phyloP scores from a whole-genome alignment of 2,113 vertebrate species.

The Scortum barcoo region DNA sequence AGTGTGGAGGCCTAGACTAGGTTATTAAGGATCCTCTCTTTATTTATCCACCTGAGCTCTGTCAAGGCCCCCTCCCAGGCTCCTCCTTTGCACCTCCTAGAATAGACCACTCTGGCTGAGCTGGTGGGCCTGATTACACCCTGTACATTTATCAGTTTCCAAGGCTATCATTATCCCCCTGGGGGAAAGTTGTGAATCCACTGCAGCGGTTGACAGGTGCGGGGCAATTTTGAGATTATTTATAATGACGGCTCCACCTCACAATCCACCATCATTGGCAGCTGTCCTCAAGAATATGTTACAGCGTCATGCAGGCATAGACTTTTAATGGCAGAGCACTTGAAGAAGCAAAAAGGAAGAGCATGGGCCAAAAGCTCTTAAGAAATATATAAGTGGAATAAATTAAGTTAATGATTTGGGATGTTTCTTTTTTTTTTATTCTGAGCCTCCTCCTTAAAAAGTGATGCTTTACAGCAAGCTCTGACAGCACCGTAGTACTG shows the following conservation, averaged over 20 bases:
- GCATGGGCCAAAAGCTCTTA: neutral
- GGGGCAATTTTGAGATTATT: conserved; percentile 82
- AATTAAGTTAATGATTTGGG: neutral
- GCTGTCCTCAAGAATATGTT: conserved; percentile 69
- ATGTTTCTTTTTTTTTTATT: neutral
- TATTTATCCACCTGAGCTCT: conserved; percentile 68
- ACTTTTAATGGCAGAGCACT: conserved; percentile 34
- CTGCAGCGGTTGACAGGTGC: conserved; percentile 78
- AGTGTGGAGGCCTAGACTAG: conserved; percentile 33
- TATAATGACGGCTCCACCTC: conserved; percentile 76
- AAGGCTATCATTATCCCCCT: conserved; percentile 80
- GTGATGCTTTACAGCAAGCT: neutral
- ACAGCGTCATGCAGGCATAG: conserved; percentile 33
- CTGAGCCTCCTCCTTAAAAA: neutral
- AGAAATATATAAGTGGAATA: neutral
- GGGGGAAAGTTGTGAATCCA: conserved; percentile 71
- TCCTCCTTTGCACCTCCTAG: conserved; percentile 69
- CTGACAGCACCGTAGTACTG: neutral
- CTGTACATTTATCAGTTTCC: conserved; percentile 82
- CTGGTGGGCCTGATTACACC: conserved; percentile 72
- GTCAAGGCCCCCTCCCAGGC: conserved; percentile 39
- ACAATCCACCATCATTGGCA: conserved; percentile 62
- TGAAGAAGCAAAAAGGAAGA: neutral
- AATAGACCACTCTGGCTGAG: conserved; percentile 70
- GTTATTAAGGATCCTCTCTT: conserved; percentile 47